A percentile compares a stretch with the other conserved stretches of the same genome.
These are phyloP conservation scores for Oxyruncus cristatus DNA, from an alignment of 2,113 vertebrate genomes.

Conservation along the genomic window DNA sequence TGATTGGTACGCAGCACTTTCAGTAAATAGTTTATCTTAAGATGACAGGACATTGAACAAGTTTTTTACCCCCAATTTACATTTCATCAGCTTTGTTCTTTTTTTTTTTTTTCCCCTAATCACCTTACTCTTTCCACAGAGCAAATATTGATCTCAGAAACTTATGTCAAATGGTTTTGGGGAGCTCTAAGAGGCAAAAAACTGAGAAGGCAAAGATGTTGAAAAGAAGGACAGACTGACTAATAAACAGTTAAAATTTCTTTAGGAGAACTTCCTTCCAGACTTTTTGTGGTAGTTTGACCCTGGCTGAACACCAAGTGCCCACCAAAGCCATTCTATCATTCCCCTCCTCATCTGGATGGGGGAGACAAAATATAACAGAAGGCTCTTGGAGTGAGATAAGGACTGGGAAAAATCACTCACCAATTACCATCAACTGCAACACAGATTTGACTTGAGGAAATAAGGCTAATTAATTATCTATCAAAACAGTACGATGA, in stretches of 20 bases:
- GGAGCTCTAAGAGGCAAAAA: not conserved
- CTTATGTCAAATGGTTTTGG: not conserved
- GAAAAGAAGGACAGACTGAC: not conserved
- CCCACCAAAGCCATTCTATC: not conserved
- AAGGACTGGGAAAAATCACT: not conserved
- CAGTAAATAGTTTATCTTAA: not conserved
- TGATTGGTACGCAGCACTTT: not conserved
- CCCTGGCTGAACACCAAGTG: fast-evolving
- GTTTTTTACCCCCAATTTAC: not conserved
- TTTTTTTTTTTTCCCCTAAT: not conserved
- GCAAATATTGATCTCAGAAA: not conserved
- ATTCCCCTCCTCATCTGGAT: not conserved
- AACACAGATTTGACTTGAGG: not conserved
- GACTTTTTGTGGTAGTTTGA: not conserved
- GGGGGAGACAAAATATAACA: not conserved
- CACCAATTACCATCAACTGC: not conserved
- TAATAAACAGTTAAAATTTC: not conserved
- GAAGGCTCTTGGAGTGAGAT: fast-evolving
- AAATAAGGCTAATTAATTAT: not conserved
- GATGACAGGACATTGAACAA: not conserved
- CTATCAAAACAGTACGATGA: not conserved
- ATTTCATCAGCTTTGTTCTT: not conserved
- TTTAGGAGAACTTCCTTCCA: not conserved
- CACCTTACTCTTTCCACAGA: not conserved
- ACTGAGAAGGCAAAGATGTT: not conserved